Evolutionary conservation across 2,797 vertebrate genomes (phyloP).

Genomic region (Xenentodon cancila): DNA sequence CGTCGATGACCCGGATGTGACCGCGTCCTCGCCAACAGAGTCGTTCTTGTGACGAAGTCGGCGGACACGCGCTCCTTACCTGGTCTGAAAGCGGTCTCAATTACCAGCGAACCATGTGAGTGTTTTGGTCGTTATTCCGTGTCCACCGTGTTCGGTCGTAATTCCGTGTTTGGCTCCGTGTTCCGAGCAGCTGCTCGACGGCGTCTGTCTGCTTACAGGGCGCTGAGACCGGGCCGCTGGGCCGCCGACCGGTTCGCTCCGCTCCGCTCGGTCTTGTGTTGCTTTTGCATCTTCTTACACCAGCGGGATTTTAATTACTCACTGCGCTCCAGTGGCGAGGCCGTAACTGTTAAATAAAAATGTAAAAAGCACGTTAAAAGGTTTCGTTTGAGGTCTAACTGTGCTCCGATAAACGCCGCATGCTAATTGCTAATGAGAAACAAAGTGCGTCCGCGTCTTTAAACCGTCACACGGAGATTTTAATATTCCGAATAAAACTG

Average conservation of each 20-base stretch:
- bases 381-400: no score
- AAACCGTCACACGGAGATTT: no score
- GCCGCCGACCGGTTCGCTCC: conserved; percentile 14
- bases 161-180: fast-evolving
- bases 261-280: not conserved
- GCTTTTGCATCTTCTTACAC: not conserved
- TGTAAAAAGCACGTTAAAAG: no score
- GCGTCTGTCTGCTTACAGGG: no score
- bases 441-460: no score
- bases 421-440: no score
- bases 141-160: fast-evolving
- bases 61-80: not conserved
- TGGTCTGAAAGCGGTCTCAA: not conserved
- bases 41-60: conserved; percentile 44
- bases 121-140: not conserved
- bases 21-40: conserved; percentile 17
- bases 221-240: no score
- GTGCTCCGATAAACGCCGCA: no score
- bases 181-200: no score
- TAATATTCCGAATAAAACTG: no score
- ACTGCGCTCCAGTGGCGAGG: fast-evolving
- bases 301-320: fast-evolving
- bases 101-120: conserved; percentile 59
- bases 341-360: fast-evolving
- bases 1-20: conserved; percentile 59